These are phyloP conservation scores for Galagoides demidoff DNA, from an alignment of 2,797 vertebrate species.

Conservation along the genomic window DNA sequence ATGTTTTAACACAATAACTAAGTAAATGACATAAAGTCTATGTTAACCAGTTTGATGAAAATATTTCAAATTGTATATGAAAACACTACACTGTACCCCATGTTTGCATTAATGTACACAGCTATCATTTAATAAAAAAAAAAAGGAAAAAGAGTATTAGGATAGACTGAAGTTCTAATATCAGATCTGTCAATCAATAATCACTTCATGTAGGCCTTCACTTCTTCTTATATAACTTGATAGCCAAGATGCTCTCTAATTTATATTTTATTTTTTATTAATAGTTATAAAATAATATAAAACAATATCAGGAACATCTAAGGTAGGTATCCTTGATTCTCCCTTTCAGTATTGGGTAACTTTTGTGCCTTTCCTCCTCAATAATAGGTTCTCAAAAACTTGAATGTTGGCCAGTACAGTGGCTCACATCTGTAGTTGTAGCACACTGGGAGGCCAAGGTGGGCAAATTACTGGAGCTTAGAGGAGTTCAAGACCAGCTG, in stretches of 20 bases:
- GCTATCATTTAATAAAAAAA: too few relatives aligned
- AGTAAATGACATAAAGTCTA: too few relatives aligned
- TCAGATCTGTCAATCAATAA: neutral
- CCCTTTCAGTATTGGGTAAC: neutral
- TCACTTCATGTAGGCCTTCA: neutral
- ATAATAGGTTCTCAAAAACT: neutral
- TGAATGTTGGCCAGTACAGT: neutral
- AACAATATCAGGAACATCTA: neutral
- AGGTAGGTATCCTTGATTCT: neutral
- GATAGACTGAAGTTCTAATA: neutral
- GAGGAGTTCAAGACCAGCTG: too few relatives aligned
- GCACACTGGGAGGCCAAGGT: too few relatives aligned
- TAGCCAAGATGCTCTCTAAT: neutral
- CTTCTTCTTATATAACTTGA: conserved; percentile 26
- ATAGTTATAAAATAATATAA: neutral
- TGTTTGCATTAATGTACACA: too few relatives aligned
- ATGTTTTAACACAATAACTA: too few relatives aligned
- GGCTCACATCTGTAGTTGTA: too few relatives aligned
- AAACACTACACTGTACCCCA: too few relatives aligned
- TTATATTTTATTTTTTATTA: conserved; percentile 41
- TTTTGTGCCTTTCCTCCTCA: neutral
- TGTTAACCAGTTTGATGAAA: too few relatives aligned
- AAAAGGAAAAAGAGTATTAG: neutral
- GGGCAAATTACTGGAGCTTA: too few relatives aligned
- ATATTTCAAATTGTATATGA: too few relatives aligned